Evolutionary conservation across 1,140 invertebrate genomes (phyloP).

Genomic region (Heliothis virescens): DNA sequence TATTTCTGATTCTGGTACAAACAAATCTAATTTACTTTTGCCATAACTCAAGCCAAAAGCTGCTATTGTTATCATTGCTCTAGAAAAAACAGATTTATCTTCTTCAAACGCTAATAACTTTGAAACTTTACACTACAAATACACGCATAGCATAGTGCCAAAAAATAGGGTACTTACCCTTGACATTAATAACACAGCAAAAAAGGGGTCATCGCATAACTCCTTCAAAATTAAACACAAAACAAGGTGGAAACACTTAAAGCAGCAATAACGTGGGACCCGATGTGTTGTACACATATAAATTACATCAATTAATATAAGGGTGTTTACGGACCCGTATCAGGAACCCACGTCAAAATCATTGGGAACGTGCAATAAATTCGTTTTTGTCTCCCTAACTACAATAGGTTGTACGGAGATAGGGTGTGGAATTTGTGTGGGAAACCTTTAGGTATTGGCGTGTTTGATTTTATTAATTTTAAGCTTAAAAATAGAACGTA

Average conservation of each 20-base stretch:
- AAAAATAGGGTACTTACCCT: too few species aligned
- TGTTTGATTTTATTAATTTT: too few species aligned
- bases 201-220: not conserved
- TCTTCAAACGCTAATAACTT: not conserved
- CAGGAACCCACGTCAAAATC: constrained; percentile 52
- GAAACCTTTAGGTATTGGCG: too few species aligned
- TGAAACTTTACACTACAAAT: too few species aligned
- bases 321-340: constrained; percentile 50
- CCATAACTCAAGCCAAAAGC: too few species aligned
- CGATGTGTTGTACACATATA: constrained; percentile 41
- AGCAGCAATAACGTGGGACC: constrained; percentile 7
- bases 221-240: constrained; percentile 1
- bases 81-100: not conserved
- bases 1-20: too few species aligned
- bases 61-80: too few species aligned
- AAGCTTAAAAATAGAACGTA: too few species aligned
- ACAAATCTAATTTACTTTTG: too few species aligned
- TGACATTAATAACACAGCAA: too few species aligned
- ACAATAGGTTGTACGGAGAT: constrained; percentile 6
- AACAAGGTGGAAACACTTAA: constrained; percentile 22
- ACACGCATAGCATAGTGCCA: too few species aligned
- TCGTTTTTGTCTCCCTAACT: constrained; percentile 43
- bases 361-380: constrained; percentile 41
- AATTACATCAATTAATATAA: constrained; percentile 55
- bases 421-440: not conserved